Percentiles rank a stretch among this genome's conserved stretches.
phyloP scores from a whole-genome alignment of 64 coral and sea anemone species.

The Pocillopora verrucosa region DNA sequence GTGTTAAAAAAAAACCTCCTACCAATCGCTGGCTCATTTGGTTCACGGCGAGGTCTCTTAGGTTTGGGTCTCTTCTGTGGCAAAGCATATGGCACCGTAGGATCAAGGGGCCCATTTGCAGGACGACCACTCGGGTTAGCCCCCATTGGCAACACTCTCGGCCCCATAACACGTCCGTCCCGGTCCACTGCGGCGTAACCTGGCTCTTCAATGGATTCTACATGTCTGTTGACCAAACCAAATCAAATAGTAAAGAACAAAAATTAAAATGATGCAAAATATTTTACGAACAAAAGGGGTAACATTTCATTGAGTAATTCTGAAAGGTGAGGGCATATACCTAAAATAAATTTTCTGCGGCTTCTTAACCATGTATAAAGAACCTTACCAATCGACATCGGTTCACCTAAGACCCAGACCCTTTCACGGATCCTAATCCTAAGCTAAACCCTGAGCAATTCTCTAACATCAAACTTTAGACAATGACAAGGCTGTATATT shows the following conservation, averaged over 20 bases:
- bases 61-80: constrained; percentile 49
- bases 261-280: not conserved
- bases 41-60: constrained; percentile 29
- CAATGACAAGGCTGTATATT: too few relatives aligned
- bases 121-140: not conserved
- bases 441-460: too few relatives aligned
- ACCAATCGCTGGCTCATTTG: constrained; percentile 62
- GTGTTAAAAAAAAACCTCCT: not conserved
- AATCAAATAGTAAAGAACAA: too few relatives aligned
- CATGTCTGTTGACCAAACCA: not conserved
- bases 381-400: too few relatives aligned
- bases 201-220: constrained; percentile 22
- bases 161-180: not conserved
- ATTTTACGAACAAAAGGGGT: not conserved
- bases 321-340: too few relatives aligned
- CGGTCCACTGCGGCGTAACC: constrained; percentile 45
- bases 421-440: too few relatives aligned
- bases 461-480: too few relatives aligned
- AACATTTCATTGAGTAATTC: too few relatives aligned
- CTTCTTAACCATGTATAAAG: too few relatives aligned
- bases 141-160: constrained; percentile 12
- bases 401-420: too few relatives aligned
- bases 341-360: too few relatives aligned
- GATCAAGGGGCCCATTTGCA: constrained; percentile 42
- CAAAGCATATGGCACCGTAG: constrained; percentile 36